phyloP scores from a whole-genome alignment of 2,797 vertebrate species.

The Eulemur rubriventer region DNA sequence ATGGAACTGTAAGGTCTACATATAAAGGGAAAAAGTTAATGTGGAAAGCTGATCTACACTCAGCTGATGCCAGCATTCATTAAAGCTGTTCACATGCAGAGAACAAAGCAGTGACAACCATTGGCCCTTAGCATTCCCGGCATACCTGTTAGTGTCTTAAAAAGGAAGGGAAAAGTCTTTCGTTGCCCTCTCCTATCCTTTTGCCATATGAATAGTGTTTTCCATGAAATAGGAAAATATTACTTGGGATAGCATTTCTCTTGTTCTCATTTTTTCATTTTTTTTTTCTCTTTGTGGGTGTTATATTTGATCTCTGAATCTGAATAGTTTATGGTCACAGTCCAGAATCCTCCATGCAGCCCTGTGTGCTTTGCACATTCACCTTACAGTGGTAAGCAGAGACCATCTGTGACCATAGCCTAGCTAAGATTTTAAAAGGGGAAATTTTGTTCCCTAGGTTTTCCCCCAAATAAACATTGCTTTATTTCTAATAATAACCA shows the following conservation, averaged over 20 bases:
- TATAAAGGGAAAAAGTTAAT: constrained; percentile 96
- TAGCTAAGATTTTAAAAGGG: constrained; percentile 82
- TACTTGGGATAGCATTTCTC: constrained; percentile 88
- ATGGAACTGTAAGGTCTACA: constrained; percentile 94
- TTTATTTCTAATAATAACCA: constrained; percentile 91
- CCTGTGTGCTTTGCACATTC: constrained; percentile 61
- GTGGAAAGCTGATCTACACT: constrained; percentile 91
- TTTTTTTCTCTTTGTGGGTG: constrained; percentile 70
- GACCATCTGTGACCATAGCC: constrained; percentile 80
- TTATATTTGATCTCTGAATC: constrained; percentile 89
- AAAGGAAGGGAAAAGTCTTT: constrained; percentile 89
- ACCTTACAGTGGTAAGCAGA: constrained; percentile 56
- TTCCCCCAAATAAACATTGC: constrained; percentile 84
- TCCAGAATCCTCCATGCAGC: constrained; percentile 73
- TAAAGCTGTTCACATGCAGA: constrained; percentile 89
- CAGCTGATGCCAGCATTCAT: constrained; percentile 92
- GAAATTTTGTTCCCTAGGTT: constrained; percentile 81
- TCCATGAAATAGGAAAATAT: constrained; percentile 90
- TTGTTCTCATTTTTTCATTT: constrained; percentile 70
- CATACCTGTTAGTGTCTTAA: constrained; percentile 97
- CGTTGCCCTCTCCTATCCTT: constrained; percentile 88
- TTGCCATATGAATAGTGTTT: constrained; percentile 93
- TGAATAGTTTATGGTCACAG: constrained; percentile 85
- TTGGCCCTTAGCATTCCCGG: constrained; percentile 95
- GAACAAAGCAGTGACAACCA: constrained; percentile 89